These are phyloP conservation scores for Thymallus thymallus DNA, from an alignment of 2,113 vertebrate species.

Conservation along the genomic window DNA sequence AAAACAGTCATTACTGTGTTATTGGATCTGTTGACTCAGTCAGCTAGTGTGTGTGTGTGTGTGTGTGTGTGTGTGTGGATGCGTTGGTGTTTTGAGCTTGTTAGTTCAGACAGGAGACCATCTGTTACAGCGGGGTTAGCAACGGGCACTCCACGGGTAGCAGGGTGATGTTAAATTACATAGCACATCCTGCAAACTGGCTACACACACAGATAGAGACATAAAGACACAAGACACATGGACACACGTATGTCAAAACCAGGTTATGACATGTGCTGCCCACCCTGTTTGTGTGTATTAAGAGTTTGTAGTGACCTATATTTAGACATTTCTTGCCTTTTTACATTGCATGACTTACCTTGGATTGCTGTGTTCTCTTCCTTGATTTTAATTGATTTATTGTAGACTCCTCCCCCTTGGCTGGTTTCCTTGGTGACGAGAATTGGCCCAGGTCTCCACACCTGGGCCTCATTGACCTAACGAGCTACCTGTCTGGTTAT, in stretches of 20 bases:
- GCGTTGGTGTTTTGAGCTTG: slow-evolving; percentile 7
- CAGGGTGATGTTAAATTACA: slow-evolving; percentile 68
- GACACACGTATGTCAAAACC: background rate
- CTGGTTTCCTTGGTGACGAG: no score
- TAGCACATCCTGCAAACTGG: slow-evolving; percentile 58
- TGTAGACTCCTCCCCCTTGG: no score
- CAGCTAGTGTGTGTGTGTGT: slow-evolving; percentile 13
- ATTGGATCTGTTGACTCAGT: background rate
- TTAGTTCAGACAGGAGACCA: slow-evolving; percentile 42
- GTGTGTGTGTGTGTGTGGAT: slow-evolving; percentile 22
- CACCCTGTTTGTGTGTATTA: no score
- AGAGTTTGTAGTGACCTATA: no score
- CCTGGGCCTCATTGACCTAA: no score
- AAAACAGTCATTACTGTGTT: background rate
- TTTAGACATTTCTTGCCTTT: no score
- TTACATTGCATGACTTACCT: no score
- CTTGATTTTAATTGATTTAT: no score
- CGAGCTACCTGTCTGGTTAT: no score
- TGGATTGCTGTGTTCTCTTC: no score
- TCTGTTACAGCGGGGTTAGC: slow-evolving; percentile 54
- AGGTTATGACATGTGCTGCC: no score
- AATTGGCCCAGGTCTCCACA: no score
- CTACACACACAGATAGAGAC: slow-evolving; percentile 37
- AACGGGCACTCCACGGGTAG: slow-evolving; percentile 46
- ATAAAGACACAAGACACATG: slow-evolving; percentile 11